Evolutionary conservation across 2,113 vertebrate species (phyloP).

Genomic region (Callipepla squamata): DNA sequence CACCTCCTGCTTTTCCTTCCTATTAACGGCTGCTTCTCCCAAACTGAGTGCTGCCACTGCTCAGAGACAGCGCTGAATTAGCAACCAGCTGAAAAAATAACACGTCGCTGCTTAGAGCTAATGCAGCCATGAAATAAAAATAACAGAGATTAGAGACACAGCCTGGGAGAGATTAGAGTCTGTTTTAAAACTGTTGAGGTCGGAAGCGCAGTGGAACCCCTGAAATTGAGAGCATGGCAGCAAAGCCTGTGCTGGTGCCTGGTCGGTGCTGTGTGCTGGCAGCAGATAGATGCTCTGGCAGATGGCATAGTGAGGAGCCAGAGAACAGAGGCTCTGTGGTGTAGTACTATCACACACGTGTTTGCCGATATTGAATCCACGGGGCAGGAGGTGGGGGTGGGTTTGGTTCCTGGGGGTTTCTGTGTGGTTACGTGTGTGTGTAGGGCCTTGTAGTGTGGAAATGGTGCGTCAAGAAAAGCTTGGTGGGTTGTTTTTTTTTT

Average conservation of each 20-base stretch:
- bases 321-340: conserved; percentile 12
- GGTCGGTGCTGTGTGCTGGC: neutral
- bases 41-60: neutral
- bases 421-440: neutral
- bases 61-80: neutral
- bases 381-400: conserved; percentile 31
- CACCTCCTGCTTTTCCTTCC: neutral
- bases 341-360: conserved; percentile 23
- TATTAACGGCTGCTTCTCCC: neutral
- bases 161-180: neutral
- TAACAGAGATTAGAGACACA: neutral
- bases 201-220: neutral
- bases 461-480: neutral
- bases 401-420: neutral
- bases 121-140: conserved; percentile 18
- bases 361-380: conserved; percentile 25
- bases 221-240: neutral
- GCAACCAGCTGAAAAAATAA: conserved; percentile 37
- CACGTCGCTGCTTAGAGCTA: conserved; percentile 17
- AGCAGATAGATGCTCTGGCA: neutral
- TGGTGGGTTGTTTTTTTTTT: neutral
- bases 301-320: conserved; percentile 19
- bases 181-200: conserved; percentile 3
- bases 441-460: neutral
- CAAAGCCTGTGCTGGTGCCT: neutral